Evolutionary conservation across 2,113 vertebrate genomes (phyloP).

Genomic region (Ameiurus melas): DNA sequence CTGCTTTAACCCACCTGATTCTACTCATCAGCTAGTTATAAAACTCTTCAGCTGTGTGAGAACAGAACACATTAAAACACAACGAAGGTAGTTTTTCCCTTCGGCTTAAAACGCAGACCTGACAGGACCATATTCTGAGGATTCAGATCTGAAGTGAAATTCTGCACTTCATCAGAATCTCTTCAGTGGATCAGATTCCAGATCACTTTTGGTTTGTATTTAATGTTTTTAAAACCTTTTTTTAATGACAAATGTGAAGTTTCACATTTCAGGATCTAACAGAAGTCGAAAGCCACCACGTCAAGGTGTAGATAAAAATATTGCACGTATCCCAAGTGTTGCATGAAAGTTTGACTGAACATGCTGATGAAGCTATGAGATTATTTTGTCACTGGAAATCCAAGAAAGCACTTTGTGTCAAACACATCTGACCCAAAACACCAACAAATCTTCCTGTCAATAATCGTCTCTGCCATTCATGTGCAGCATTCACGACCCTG

Average conservation of each 20-base stretch:
- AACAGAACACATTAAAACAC: not conserved
- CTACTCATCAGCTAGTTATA: not conserved
- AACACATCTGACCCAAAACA: slow-evolving; percentile 23
- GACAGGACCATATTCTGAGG: not conserved
- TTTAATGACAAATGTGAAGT: not conserved
- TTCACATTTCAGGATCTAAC: not conserved
- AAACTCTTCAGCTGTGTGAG: slow-evolving; percentile 8
- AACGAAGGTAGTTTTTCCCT: not conserved
- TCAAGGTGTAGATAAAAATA: not conserved
- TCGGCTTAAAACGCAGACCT: not conserved
- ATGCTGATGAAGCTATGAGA: not conserved
- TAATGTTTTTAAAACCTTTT: not conserved
- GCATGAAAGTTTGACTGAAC: not conserved
- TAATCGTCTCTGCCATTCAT: slow-evolving; percentile 17
- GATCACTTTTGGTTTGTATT: not conserved
- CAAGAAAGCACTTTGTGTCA: not conserved
- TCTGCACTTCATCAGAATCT: not conserved
- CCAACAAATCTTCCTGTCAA: slow-evolving; percentile 21
- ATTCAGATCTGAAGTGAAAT: not conserved
- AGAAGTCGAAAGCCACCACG: not conserved
- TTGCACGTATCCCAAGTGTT: not conserved
- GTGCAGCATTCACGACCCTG: not conserved
- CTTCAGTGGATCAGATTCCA: not conserved
- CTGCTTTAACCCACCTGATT: slow-evolving; percentile 4
- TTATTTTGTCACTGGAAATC: not conserved